Base-by-base conservation (phyloP, 2,888 invertebrate genomes). In the Coenonympha glycerion region DNA sequence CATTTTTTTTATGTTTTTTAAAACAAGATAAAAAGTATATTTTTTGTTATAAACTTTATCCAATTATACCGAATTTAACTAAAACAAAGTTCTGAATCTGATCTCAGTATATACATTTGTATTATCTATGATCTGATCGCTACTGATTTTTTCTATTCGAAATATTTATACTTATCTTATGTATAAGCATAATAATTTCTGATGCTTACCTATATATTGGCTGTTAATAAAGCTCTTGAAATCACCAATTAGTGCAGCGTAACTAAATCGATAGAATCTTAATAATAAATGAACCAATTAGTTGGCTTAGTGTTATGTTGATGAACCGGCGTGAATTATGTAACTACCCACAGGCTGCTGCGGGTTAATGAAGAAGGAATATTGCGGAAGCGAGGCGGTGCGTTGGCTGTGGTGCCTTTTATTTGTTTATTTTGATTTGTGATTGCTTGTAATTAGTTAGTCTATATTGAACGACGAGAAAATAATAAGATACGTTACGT, bases 241-340 rank as follows among this genome's bases (percentile, higher is more conserved):
- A 52, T 39, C 49, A 48, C 57, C 48, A 49, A 54, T 57, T 51
- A 52, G 31, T 31, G 44, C 24, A 47, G 49, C 37, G 51, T 57
- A 52, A 52, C 47, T 36, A 49, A 53, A 59, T 57, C 57, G 46
- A 58, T 51, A 48, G 36, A 45, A 59, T 53, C 53, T 59, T 57
- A 57, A 57, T 60, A 61, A 56, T 60, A 50, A 55, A 56, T 55
- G 52, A 59, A 55, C 42, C 54, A 57, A 57, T 61, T 61, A 60
- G 55, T 19, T 47, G 42, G 51, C 28, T 47, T 56, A 48, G 42
- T 22, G 47, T 41, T 34, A 42, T 42, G 42, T 42, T 42, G 42
- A 42, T 42, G 42, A 42, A 31, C 31, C 30, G 42, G 31, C 42
- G 31, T 42, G 42, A 42, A 42, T 42, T 42, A 42, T 42, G 42